Evolutionary conservation across 2,888 invertebrate genomes (phyloP), one percentile per base, ranked within the genome.

Genomic region (Hyposoter didymator): DNA sequence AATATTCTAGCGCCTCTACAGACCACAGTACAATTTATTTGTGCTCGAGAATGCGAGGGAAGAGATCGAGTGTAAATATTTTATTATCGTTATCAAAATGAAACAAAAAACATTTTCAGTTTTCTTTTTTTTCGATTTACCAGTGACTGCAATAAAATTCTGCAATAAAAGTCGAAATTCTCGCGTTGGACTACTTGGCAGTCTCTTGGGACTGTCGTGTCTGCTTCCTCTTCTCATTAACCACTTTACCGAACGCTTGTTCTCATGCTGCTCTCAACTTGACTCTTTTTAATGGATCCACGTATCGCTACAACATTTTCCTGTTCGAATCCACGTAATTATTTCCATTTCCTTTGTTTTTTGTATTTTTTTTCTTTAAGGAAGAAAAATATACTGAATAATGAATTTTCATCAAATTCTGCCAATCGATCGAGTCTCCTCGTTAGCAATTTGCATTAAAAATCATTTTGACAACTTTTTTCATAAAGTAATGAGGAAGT

Each of bases 171-270:
- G 19, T 12, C n/a, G 2, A 19, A 75, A 64, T 64, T 64, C 2
- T 32, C 14, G 59, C 43, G 28, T 32, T 35, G 12, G 64, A 17
- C 22, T 32, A 64, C n/a, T 49, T 59, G 19, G 14, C 35, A 62
- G 43, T 72, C 79, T 22, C 79, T 55, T 62, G 70, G 62, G 70
- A 12, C 72, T 64, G 35, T 72, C 79, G 62, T 75, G 70, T 79
- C 22, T 35, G 28, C 49, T 64, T 22, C 28, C 28, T 49, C 62
- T 64, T 47, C 62, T 62, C 62, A 79, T 49, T 64, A 49, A 79
- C 62, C 74, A 81, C 74, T 74, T 66, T 32, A 47, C 69, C 45
- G 32, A 75, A 74, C 45, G 67, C 35, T 69, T 45, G 39, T 43
- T 45, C 10, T 19, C 14, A 3, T 12, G 14, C 12, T 55, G 12